Conservation (phyloP, 2,797 vertebrate genomes). For the Morus bassanus region DNA sequence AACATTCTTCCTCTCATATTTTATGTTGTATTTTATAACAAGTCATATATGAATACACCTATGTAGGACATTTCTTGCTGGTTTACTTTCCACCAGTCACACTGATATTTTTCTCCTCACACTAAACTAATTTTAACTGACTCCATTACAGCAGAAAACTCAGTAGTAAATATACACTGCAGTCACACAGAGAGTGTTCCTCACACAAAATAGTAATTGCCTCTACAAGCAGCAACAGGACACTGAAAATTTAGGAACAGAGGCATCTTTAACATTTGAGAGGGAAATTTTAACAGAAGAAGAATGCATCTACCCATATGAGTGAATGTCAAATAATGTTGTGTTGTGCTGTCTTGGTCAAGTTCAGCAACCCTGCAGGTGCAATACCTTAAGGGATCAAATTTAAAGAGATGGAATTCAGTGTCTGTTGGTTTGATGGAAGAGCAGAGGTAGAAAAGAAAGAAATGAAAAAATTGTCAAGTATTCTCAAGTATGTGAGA, state of each 20-base stretch:
- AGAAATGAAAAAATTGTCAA: constrained; percentile 46
- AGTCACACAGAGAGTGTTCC: background rate
- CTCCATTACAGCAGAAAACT: background rate
- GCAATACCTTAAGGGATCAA: background rate
- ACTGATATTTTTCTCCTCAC: background rate
- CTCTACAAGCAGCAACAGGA: background rate
- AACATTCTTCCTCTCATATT: constrained; percentile 48
- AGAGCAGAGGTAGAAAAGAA: constrained; percentile 1
- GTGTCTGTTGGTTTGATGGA: background rate
- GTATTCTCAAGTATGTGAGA: constrained; percentile 60
- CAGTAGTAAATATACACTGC: background rate
- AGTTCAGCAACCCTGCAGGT: background rate
- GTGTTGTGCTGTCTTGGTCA: background rate
- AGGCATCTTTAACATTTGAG: background rate
- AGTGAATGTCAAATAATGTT: background rate
- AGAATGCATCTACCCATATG: background rate
- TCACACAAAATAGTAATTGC: background rate
- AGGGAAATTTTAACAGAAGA: background rate
- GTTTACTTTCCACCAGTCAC: background rate
- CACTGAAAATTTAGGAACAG: background rate
- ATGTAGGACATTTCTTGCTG: background rate
- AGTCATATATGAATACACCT: constrained; percentile 18
- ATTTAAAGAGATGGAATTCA: constrained; percentile 30
- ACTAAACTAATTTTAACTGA: background rate
- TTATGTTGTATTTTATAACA: constrained; percentile 38